Evolutionary conservation across 2,888 invertebrate species (phyloP).

Genomic region (Tiliacea citrago): DNA sequence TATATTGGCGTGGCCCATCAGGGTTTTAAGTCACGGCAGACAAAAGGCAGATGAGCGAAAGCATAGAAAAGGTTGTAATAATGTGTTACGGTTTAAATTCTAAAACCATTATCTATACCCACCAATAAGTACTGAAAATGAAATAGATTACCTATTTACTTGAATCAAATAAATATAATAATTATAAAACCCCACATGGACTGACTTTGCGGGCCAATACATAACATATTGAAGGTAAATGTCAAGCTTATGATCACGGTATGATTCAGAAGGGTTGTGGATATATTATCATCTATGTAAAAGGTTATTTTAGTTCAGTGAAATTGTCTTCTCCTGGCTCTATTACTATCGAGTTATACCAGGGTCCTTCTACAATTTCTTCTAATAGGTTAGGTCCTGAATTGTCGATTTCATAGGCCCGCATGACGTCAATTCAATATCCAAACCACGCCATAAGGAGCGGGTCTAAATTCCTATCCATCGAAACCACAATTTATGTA

Average conservation of each 20-base stretch:
- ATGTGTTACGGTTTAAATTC: neutral
- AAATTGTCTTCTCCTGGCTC: neutral
- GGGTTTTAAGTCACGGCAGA: neutral
- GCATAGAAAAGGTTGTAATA: neutral
- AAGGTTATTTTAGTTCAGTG: neutral
- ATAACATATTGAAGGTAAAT: neutral
- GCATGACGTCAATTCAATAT: neutral
- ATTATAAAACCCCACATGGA: neutral
- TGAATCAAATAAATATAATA: neutral
- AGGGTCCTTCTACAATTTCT: neutral
- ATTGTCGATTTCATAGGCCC: neutral
- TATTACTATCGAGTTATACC: neutral
- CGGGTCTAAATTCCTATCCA: neutral
- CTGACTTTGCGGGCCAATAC: neutral
- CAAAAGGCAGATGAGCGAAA: neutral
- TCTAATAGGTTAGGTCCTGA: neutral
- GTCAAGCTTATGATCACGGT: constrained; percentile 1
- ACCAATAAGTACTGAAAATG: neutral
- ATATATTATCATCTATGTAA: neutral
- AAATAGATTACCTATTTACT: neutral
- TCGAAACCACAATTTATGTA: neutral
- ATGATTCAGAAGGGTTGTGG: neutral
- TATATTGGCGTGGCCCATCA: neutral
- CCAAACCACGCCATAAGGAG: neutral
- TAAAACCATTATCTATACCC: neutral